phyloP scores from a whole-genome alignment of 2,888 invertebrate genomes.

The Cosmopolites sordidus region DNA sequence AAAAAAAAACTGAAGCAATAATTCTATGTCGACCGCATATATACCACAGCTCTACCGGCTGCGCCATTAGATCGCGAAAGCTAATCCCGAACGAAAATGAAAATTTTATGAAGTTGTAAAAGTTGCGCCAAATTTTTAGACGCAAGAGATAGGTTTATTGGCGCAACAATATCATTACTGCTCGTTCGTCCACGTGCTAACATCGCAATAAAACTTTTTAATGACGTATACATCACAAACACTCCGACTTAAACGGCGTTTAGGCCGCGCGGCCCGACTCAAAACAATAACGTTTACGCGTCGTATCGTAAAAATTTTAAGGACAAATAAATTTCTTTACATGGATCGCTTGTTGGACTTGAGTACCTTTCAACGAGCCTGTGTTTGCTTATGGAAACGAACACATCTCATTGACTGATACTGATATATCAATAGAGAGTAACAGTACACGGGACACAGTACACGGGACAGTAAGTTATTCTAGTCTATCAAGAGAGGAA shows the following conservation, averaged over 20 bases:
- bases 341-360: slow-evolving; percentile 4
- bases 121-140: slow-evolving; percentile 47
- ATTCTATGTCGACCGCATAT: too few relatives aligned
- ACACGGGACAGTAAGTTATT: too few relatives aligned
- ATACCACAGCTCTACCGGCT: too few relatives aligned
- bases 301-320: slow-evolving; percentile 9
- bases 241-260: slow-evolving; percentile 29
- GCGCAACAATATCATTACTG: slow-evolving; percentile 50
- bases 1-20: too few relatives aligned
- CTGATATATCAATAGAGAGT: too few relatives aligned
- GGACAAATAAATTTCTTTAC: slow-evolving; percentile 9
- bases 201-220: slow-evolving; percentile 49
- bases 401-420: too few relatives aligned
- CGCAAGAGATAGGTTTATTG: slow-evolving; percentile 48
- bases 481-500: too few relatives aligned
- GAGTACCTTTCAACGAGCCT: background rate
- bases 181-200: slow-evolving; percentile 47
- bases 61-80: too few relatives aligned
- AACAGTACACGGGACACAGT: too few relatives aligned
- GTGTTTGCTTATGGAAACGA: too few relatives aligned
- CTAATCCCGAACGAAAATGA: too few relatives aligned
- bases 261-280: slow-evolving; percentile 8
- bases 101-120: too few relatives aligned
- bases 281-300: slow-evolving; percentile 21
- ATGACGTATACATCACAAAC: slow-evolving; percentile 43